phyloP scores from a whole-genome alignment of 2,113 vertebrate genomes.

The Perccottus glenii region DNA sequence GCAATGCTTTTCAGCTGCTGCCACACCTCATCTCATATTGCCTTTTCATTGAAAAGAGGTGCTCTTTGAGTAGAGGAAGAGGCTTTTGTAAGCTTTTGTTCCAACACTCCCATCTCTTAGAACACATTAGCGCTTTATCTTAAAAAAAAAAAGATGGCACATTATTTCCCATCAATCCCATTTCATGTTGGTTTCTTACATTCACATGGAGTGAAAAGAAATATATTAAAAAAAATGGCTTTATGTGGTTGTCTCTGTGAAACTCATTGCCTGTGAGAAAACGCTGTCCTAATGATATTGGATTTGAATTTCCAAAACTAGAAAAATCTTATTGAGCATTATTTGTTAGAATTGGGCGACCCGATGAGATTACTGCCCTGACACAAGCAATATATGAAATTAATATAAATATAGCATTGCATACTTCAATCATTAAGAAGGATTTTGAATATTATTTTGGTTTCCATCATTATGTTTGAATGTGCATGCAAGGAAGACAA shows the following conservation, averaged over 20 bases:
- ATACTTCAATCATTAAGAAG: too few relatives aligned
- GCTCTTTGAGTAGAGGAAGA: conserved; percentile 56
- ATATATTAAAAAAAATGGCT: conserved; percentile 35
- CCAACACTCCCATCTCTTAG: conserved; percentile 57
- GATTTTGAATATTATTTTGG: too few relatives aligned
- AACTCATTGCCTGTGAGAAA: conserved; percentile 21
- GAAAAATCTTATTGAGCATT: neutral
- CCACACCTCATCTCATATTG: conserved; percentile 63
- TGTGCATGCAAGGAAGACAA: too few relatives aligned
- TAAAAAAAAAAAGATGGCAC: conserved; percentile 42
- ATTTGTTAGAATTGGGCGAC: neutral
- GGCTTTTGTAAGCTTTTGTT: conserved; percentile 57
- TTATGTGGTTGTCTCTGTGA: conserved; percentile 39
- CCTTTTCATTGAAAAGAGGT: conserved; percentile 63
- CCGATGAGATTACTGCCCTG: neutral
- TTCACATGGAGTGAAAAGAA: conserved; percentile 51
- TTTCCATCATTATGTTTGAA: too few relatives aligned
- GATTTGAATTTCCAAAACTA: neutral
- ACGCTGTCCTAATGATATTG: conserved; percentile 8
- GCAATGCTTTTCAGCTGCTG: conserved; percentile 67
- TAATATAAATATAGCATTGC: too few relatives aligned
- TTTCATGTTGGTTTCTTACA: conserved; percentile 50
- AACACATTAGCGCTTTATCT: conserved; percentile 63
- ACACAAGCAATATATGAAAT: neutral
- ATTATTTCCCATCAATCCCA: conserved; percentile 61